Conservation (phyloP, 2,113 vertebrate species). For the Gulo gulo region DNA sequence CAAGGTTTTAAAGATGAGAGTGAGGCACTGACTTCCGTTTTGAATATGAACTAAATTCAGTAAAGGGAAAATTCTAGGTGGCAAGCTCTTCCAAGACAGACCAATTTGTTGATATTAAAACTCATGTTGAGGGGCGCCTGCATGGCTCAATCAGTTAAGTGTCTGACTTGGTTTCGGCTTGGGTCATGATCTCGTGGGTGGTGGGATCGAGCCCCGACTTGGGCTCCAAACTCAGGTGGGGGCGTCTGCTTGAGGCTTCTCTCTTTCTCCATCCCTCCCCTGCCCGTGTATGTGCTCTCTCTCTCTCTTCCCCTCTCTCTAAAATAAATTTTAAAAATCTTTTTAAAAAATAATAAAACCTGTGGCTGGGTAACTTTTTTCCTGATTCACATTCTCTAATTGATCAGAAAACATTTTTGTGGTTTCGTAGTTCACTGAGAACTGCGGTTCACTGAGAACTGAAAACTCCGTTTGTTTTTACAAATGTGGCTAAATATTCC, state of each 20-base stretch:
- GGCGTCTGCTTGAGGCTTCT: not conserved
- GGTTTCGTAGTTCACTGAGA: not conserved
- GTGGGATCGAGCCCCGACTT: not conserved
- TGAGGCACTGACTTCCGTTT: conserved; percentile 11
- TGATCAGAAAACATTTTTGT: not conserved
- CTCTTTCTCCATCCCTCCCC: not conserved
- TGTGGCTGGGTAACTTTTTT: not conserved
- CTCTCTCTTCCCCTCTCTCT: not conserved
- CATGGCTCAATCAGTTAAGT: not conserved
- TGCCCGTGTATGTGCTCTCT: not conserved
- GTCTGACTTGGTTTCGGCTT: not conserved
- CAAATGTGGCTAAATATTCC: not conserved
- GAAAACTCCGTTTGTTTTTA: not conserved
- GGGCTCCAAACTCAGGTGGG: not conserved
- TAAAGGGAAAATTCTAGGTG: not conserved
- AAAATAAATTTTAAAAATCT: not conserved
- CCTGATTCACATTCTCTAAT: not conserved
- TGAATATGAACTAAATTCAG: not conserved
- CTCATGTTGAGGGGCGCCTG: not conserved
- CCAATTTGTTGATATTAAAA: not conserved
- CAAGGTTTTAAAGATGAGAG: not conserved
- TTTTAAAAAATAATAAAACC: not conserved
- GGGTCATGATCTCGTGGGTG: not conserved
- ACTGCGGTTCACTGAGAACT: too few species aligned
- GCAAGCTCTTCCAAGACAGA: not conserved